Percentiles rank a stretch among this genome's conserved stretches.
Conservation (phyloP, 1,140 invertebrate genomes). For the Drosophila subpulchrella region DNA sequence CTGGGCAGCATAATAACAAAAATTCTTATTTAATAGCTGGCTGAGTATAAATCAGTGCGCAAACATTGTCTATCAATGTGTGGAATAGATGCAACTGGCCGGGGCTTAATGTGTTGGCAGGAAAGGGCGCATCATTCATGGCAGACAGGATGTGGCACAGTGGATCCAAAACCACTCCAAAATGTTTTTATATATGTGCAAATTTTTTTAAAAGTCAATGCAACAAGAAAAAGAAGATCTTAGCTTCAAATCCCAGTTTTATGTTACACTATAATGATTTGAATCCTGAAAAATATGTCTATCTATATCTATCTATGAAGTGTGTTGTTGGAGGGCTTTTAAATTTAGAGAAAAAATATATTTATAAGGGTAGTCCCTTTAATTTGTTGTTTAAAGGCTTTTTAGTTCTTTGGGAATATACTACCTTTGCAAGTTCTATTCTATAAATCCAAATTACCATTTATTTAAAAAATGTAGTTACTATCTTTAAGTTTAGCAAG, state of each 20-base stretch:
- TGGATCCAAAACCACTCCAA: background rate
- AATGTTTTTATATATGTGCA: background rate
- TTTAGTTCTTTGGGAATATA: background rate
- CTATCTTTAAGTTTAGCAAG: background rate
- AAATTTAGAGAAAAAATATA: too few species aligned
- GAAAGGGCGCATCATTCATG: constrained; percentile 73
- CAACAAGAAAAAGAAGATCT: background rate
- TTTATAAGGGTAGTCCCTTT: too few species aligned
- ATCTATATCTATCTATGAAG: too few species aligned
- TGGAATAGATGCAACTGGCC: constrained; percentile 30
- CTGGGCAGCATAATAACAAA: constrained; percentile 63
- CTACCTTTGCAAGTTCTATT: too few species aligned
- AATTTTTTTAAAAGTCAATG: background rate
- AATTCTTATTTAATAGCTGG: constrained; percentile 76
- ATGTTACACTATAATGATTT: too few species aligned
- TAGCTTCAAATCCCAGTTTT: too few species aligned
- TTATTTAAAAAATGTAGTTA: background rate
- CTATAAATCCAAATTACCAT: too few species aligned
- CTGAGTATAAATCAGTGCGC: constrained; percentile 55
- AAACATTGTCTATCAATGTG: constrained; percentile 57
- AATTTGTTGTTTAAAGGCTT: too few species aligned
- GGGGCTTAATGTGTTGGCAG: constrained; percentile 52
- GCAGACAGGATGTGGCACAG: constrained; percentile 37
- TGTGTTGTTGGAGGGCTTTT: too few species aligned
- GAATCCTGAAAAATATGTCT: too few species aligned